Evolutionary conservation across 2,888 invertebrate species (phyloP).

Genomic region (Trissolcus brochymenae): DNA sequence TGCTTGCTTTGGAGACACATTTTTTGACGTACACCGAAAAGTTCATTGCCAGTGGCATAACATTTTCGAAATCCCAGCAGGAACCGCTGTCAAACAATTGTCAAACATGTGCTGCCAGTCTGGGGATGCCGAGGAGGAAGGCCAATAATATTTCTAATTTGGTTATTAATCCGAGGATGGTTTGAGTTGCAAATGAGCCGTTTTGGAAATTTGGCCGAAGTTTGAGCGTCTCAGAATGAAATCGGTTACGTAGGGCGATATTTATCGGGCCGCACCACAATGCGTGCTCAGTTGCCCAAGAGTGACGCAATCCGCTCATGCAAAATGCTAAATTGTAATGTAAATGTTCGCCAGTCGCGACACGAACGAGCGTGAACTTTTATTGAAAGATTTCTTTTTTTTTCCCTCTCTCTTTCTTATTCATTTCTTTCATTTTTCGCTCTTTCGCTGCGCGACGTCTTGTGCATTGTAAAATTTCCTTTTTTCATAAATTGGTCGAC

Average conservation of each 20-base stretch:
- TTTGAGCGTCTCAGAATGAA: constrained; percentile 17
- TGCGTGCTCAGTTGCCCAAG: not conserved
- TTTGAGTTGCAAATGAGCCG: constrained; percentile 9
- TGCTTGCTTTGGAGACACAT: constrained; percentile 1
- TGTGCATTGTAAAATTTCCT: too few species aligned
- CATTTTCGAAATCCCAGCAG: constrained; percentile 10
- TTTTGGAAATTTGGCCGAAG: not conserved
- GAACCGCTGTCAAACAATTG: not conserved
- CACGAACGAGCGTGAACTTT: constrained; percentile 19
- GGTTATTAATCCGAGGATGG: constrained; percentile 17
- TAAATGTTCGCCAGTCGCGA: constrained; percentile 12
- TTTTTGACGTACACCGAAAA: not conserved
- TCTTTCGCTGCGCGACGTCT: too few species aligned
- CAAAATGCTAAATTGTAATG: constrained; percentile 36
- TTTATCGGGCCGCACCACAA: constrained; percentile 12
- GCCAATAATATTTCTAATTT: constrained; percentile 2
- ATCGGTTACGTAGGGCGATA: constrained; percentile 13
- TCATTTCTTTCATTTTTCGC: constrained; percentile 11
- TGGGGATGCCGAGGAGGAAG: not conserved
- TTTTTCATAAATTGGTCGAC: constrained; percentile 9
- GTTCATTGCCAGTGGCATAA: not conserved
- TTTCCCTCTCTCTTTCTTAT: not conserved
- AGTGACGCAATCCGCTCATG: constrained; percentile 34
- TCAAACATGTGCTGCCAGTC: not conserved
- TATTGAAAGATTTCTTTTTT: constrained; percentile 11